Base-by-base conservation (phyloP, 2,888 invertebrate genomes). In the Chymomyza caudatula region DNA sequence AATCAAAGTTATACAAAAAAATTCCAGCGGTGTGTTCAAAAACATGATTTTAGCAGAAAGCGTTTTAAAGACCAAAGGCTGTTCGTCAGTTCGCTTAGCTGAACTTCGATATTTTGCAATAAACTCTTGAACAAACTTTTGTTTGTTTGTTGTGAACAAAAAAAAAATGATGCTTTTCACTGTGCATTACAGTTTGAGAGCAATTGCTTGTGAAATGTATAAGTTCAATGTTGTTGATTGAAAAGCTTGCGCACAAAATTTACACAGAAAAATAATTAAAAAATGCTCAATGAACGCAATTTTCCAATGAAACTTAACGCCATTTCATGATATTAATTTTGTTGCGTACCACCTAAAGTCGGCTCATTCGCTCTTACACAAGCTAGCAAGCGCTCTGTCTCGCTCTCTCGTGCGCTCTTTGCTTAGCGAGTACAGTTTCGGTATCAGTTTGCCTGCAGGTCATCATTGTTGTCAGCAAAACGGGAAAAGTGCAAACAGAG, bases 281-380 rank as follows among this genome's bases (percentile, higher is more conserved):
- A 76, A 73, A 42, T 66, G 63, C 65, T 67, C 76, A 75, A 75
- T 73, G 64, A 73, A 75, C 65, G 64, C 62, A 73, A 76, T 73
- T 72, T 63, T 25, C 60, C 71, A 68, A 43, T 69, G 66, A 66
- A 69, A 74, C 75, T 71, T 69, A 69, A 74, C 67, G 61, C 23
- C 68, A 74, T 75, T 74, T 74, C 56, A 67, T 55, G 53, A 60
- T 55, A 53, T 65, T 62, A 25, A 56, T 22, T 60, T 63, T 59
- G 23, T 37, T 58, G 61, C 52, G 29, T 47, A 17, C 25, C 6
- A 25, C 5, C 25, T 8, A 57, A 17, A 42, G 29, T 13, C n/a
- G 17, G 19, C 42, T 44, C 6, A 42, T 42, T 8, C 13, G 6
- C 13, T 42, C 13, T n/a, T 61, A 58, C 52, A 25, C 58, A 65